Base-by-base conservation (phyloP, 1,140 invertebrate species). In the Metaphire vulgaris region DNA sequence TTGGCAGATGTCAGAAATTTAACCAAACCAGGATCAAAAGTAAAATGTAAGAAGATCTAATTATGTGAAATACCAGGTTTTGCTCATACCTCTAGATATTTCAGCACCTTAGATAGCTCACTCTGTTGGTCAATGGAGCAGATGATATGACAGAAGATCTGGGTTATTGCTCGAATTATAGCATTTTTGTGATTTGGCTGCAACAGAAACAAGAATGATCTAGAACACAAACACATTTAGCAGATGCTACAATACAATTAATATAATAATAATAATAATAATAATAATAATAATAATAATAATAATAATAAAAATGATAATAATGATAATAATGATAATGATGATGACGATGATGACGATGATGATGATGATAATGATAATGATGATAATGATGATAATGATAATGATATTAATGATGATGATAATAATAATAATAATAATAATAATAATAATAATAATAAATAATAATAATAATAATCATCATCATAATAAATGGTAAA, bases 131-230 rank as follows among this genome's bases (percentile, higher is more conserved):
- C 78, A 76, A 83, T 86, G 75, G 78, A 81, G 26, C 85, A 77
- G 14, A 87, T 83, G n/a, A 87, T 77, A 79, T 86, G 83, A 31
- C 83, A 83, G 79, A 86, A 87, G 29, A 87, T 85, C 70, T 85
- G 83, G 74, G 83, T 83, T 66, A 83, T 86, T 76, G 84, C 85
- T 74, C 81, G 81, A 1, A 84, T 82, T 16, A 87, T 74, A n/a
- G 86, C 64, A 74, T 83, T 82, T 75, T 80, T 69, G 33, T 76
- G 73, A 64, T 77, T 79, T 29, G 69, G 75, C 73, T 80, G n/a
- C n/a, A n/a, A n/a, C n/a, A n/a, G n/a, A n/a, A n/a, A n/a, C n/a
- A n/a, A n/a, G n/a, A n/a, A n/a, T n/a, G n/a, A n/a, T n/a, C n/a
- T n/a, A n/a, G n/a, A n/a, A n/a, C n/a, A n/a, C n/a, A n/a, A n/a